A percentile compares a stretch with the other conserved stretches of the same genome.
Evolutionary conservation across 2,113 vertebrate genomes (phyloP).

Genomic region (Charadrius vociferus): DNA sequence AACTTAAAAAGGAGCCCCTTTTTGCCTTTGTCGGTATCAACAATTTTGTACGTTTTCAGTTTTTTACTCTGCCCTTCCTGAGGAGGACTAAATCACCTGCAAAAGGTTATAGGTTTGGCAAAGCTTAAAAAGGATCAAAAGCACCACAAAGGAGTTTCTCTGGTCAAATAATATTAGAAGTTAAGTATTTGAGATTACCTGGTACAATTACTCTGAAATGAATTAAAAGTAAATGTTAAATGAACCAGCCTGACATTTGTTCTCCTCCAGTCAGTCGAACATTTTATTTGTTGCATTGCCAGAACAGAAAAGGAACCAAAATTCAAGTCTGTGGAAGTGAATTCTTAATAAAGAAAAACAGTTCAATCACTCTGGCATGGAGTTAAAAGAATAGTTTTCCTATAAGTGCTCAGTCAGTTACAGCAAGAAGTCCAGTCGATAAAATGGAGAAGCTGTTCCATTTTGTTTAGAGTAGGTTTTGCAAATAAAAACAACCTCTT

Average conservation of each 20-base stretch:
- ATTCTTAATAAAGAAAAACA: background rate
- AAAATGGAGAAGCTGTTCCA: background rate
- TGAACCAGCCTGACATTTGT: background rate
- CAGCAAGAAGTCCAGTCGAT: background rate
- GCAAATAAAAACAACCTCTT: background rate
- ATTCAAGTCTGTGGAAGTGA: background rate
- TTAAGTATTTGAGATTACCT: conserved; percentile 50
- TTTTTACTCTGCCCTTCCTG: background rate
- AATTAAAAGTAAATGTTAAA: conserved; percentile 64
- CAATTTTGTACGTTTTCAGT: background rate
- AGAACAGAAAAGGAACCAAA: conserved; percentile 27
- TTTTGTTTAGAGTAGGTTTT: background rate
- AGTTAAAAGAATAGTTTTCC: background rate
- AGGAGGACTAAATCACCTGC: background rate
- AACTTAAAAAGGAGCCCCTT: background rate
- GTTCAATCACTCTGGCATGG: background rate
- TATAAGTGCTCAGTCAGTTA: background rate
- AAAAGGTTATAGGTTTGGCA: background rate
- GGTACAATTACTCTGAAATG: conserved; percentile 66
- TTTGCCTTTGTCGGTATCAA: background rate
- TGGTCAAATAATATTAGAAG: conserved; percentile 40
- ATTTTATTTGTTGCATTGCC: conserved; percentile 53
- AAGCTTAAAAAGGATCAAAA: conserved; percentile 57
- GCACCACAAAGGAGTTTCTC: conserved; percentile 2
- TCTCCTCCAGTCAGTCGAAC: background rate